Percentiles rank a stretch among this genome's conserved stretches.
Conservation (phyloP, 2,797 vertebrate genomes). For the Pseudotriccus pelzelni region DNA sequence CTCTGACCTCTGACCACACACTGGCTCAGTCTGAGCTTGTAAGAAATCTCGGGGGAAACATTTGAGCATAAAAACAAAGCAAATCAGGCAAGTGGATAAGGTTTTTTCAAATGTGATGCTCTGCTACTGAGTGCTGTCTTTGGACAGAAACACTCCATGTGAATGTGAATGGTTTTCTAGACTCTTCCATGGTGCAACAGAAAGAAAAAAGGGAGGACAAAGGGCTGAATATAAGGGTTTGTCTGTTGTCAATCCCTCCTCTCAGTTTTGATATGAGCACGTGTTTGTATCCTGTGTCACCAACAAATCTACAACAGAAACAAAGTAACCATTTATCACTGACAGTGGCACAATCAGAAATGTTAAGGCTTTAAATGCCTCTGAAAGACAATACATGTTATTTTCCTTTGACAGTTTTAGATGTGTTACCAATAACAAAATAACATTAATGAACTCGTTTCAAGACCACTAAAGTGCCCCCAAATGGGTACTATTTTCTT, state of each 20-base stretch:
- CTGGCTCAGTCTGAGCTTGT: neutral
- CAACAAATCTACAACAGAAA: neutral
- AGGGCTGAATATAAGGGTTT: neutral
- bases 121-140: neutral
- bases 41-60: neutral
- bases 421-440: neutral
- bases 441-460: neutral
- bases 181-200: fast-evolving
- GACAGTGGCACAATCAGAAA: neutral
- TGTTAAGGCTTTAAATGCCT: neutral
- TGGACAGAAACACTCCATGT: neutral
- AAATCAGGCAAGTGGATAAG: neutral
- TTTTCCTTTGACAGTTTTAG: neutral
- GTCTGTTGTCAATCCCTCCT: neutral
- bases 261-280: neutral
- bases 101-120: neutral
- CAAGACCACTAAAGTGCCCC: neutral
- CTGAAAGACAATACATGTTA: neutral
- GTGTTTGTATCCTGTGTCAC: neutral
- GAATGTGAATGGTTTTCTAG: neutral
- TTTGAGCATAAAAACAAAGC: neutral
- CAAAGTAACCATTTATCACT: neutral
- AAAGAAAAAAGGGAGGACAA: neutral
- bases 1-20: neutral
- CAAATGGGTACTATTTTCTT: neutral